Base-by-base conservation (phyloP, 2,797 vertebrate genomes). In the Syndactyla subalaris region DNA sequence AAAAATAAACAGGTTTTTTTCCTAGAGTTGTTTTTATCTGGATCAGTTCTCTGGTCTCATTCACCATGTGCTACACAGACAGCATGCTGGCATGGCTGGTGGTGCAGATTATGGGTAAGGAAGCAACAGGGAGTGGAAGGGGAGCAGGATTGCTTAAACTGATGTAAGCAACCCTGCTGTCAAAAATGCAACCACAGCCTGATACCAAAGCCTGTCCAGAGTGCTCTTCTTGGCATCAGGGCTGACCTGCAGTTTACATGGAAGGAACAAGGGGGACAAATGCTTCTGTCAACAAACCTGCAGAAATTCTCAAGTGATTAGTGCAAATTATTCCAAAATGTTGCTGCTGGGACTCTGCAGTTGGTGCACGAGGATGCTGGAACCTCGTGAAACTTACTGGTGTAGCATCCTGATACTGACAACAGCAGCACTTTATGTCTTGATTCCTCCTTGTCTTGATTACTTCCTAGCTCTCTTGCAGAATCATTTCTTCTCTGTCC, bases 1-100 rank as follows among this genome's bases (percentile, higher is more conserved):
- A 68, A 89, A 93, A 94, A 89, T 57, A 93, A 96, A 92, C 49
- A 51, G 43, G 43, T 91, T 57, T 94, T 89, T 76, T 20, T 8
- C 38, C 45, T 61, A 1, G 2, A 26, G 49, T 66, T 95, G 74
- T 81, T 94, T 93, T 93, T 41, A 84, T 73, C 77, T 85, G 74
- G 54, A 87, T 73, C 74, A 70, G 55, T 65, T 75, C 88, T 88
- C 26, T 90, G 70, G 52, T 88, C 79, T 81, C 54, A 23, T 78
- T 93, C 1, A 1, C 58, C 63, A 36, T n/a, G 83, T 88, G 88
- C 85, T 92, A 29, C 77, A 61, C 38, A 78, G 70, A n/a, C 27
- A 85, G 65, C 6, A 4, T 49, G 58, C 70, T 83, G 76, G 76
- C 59, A 45, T 36, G 52, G 62, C 61, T 88, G 80, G 23, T 54